phyloP scores from a whole-genome alignment of 2,113 vertebrate species.

The Prunella himalayana region DNA sequence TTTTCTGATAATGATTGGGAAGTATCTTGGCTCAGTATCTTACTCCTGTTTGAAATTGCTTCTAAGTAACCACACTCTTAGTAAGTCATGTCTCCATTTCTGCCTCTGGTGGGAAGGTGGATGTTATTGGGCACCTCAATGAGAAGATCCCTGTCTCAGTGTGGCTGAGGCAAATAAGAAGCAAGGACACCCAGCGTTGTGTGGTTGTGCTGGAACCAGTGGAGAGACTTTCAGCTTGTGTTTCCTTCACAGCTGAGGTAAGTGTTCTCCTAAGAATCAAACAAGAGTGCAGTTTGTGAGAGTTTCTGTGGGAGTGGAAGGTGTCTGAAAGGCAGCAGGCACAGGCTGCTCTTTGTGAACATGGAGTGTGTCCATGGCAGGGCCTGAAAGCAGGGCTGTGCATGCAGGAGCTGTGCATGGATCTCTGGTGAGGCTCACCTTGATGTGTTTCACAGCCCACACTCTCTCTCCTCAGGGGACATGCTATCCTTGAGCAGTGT shows the following conservation, averaged over 20 bases:
- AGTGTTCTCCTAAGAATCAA: constrained; percentile 27
- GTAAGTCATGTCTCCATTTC: background rate
- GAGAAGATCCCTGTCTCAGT: constrained; percentile 80
- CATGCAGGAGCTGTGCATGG: background rate
- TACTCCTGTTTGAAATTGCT: background rate
- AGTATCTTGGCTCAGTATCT: background rate
- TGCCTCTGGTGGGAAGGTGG: constrained; percentile 72
- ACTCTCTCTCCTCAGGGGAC: no score
- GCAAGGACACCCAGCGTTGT: constrained; percentile 51
- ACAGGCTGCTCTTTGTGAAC: background rate
- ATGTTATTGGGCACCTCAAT: constrained; percentile 67
- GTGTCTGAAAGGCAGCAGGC: background rate
- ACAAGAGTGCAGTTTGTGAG: background rate
- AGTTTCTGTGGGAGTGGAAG: background rate
- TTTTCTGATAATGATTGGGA: background rate
- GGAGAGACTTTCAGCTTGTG: constrained; percentile 79
- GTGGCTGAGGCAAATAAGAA: constrained; percentile 72
- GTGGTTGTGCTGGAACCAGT: constrained; percentile 85
- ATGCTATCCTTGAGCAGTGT: background rate
- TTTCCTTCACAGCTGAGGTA: constrained; percentile 81
- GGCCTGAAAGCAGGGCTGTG: background rate
- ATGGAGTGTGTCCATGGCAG: background rate
- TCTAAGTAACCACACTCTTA: background rate
- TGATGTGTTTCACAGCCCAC: rapidly evolving
- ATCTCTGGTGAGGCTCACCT: background rate